These are phyloP conservation scores for Ypsolopha sequella DNA, from an alignment of 2,888 invertebrate species.

Conservation along the genomic window DNA sequence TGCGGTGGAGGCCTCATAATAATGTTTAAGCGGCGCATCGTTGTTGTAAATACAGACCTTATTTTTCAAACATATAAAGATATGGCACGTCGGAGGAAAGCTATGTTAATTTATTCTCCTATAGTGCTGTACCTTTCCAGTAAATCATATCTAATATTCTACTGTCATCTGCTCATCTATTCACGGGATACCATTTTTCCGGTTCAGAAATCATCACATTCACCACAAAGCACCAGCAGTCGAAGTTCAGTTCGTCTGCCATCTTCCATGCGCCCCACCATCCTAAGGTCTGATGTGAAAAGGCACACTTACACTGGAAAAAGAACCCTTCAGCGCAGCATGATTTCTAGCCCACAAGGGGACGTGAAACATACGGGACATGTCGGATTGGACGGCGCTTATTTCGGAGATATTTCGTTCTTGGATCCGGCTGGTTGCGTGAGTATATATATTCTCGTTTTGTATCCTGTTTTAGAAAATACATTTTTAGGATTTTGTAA, in stretches of 20 bases:
- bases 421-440: conserved; percentile 55
- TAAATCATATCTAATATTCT: not conserved
- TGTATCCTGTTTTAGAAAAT: too few species aligned
- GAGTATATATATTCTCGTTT: conserved; percentile 22
- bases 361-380: conserved; percentile 97
- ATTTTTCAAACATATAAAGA: too few species aligned
- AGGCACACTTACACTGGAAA: conserved; percentile 64
- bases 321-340: conserved; percentile 84
- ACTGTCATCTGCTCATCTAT: not conserved
- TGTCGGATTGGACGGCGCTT: conserved; percentile 96
- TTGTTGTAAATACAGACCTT: not conserved
- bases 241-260: not conserved
- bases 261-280: conserved; percentile 36
- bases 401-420: conserved; percentile 92
- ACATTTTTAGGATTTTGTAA: too few species aligned
- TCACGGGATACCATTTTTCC: not conserved
- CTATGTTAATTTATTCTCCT: too few species aligned
- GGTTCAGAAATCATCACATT: not conserved
- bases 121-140: not conserved
- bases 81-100: too few species aligned
- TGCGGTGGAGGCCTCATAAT: too few species aligned
- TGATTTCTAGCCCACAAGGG: conserved; percentile 98
- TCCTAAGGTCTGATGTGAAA: conserved; percentile 64
- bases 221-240: not conserved
- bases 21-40: not conserved